phyloP scores from a whole-genome alignment of 2,113 vertebrate species.

The Aramus guarauna region DNA sequence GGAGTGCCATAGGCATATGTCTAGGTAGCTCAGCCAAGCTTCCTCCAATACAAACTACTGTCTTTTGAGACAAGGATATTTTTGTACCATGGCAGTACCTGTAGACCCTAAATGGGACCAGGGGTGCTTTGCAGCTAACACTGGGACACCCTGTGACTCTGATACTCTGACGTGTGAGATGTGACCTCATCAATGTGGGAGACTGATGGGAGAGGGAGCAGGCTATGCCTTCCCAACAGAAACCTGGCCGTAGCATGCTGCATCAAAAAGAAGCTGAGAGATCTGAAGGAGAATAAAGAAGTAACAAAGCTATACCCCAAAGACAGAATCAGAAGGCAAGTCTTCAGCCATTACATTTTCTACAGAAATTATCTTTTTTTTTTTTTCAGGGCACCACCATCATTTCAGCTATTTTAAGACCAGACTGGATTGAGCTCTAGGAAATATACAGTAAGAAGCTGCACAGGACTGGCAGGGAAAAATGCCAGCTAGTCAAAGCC shows the following conservation, averaged over 20 bases:
- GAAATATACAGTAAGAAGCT: constrained; percentile 46
- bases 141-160: background rate
- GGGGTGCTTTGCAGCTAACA: background rate
- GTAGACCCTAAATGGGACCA: background rate
- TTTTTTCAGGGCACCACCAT: constrained; percentile 17
- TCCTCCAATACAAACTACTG: background rate
- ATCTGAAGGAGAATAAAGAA: background rate
- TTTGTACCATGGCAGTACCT: background rate
- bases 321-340: background rate
- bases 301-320: background rate
- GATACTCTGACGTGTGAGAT: background rate
- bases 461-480: constrained; percentile 38
- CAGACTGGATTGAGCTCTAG: constrained; percentile 7
- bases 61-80: background rate
- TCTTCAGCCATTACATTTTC: background rate
- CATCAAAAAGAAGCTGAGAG: background rate
- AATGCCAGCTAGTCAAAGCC: constrained; percentile 22
- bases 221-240: background rate
- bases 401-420: constrained; percentile 30
- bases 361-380: background rate
- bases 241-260: background rate
- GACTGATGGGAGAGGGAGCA: background rate
- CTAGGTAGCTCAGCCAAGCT: background rate
- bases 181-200: background rate
- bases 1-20: background rate